phyloP scores from a whole-genome alignment of 2,797 vertebrate species.

The Vireo griseus region DNA sequence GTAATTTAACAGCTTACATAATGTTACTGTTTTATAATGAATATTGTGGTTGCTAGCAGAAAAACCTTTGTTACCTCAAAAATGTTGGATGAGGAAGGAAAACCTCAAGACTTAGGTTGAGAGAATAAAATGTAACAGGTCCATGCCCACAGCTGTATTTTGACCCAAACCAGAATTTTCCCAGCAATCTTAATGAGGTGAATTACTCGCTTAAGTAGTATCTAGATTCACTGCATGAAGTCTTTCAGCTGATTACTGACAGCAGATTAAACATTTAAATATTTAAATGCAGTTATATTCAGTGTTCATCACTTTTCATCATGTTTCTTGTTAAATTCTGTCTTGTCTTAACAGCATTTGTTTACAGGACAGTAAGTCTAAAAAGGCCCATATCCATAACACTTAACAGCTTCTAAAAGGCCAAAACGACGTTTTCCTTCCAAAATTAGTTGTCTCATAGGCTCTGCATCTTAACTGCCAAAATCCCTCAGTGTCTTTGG shows the following conservation, averaged over 20 bases:
- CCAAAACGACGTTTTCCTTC: conserved; percentile 1
- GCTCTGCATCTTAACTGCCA: not conserved
- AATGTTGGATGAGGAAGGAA: not conserved
- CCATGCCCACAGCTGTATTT: not conserved
- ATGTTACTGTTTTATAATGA: not conserved
- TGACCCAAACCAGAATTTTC: not conserved
- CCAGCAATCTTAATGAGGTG: not conserved
- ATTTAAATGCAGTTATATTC: not conserved
- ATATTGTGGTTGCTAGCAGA: not conserved
- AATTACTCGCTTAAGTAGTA: not conserved
- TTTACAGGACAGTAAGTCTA: not conserved
- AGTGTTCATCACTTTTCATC: not conserved
- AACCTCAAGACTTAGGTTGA: not conserved
- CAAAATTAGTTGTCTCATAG: conserved; percentile 3
- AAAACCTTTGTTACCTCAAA: not conserved
- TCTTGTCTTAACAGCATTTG: conserved; percentile 11
- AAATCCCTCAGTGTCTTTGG: not conserved
- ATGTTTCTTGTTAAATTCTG: not conserved
- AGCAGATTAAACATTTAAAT: not conserved
- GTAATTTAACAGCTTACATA: not conserved
- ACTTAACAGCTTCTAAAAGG: not conserved
- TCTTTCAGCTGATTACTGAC: not conserved
- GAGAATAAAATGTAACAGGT: not conserved
- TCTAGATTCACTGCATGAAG: not conserved
- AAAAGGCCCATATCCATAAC: not conserved